phyloP scores from a whole-genome alignment of 2,113 vertebrate genomes.

The Mormyrus iriodes region DNA sequence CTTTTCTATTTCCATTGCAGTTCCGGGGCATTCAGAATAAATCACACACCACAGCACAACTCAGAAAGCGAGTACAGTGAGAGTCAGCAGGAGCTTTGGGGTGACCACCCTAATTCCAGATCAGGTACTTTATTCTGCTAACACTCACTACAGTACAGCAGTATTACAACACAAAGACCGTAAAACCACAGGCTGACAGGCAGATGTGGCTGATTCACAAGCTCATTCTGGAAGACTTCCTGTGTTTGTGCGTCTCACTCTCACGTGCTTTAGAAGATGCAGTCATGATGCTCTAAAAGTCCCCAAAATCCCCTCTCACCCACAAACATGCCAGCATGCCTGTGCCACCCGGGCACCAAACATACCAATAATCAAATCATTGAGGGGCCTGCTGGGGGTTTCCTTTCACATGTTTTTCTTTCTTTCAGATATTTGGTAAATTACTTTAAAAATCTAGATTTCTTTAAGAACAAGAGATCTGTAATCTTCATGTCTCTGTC shows the following conservation, averaged over 20 bases:
- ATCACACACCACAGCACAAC: neutral
- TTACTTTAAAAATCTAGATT: neutral
- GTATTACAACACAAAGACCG: neutral
- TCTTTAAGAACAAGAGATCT: neutral
- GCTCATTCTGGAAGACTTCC: neutral
- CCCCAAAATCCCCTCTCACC: neutral
- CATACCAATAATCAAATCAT: neutral
- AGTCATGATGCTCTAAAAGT: neutral
- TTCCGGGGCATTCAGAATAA: neutral
- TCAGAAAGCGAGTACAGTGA: neutral
- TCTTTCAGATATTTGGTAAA: neutral
- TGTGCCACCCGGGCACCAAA: neutral
- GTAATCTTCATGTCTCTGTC: neutral
- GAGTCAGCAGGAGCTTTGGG: neutral
- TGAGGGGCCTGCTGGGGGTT: neutral
- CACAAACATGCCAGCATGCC: neutral
- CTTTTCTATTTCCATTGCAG: neutral
- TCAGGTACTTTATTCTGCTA: neutral
- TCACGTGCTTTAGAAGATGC: neutral
- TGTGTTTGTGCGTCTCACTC: neutral
- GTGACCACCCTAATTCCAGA: neutral
- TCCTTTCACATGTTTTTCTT: neutral
- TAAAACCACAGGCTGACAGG: neutral
- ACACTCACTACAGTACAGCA: neutral
- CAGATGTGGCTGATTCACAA: neutral